A percentile compares a stretch with the other conserved stretches of the same genome.
phyloP scores from a whole-genome alignment of 2,797 vertebrate species.

The Dendrocincla fuliginosa region DNA sequence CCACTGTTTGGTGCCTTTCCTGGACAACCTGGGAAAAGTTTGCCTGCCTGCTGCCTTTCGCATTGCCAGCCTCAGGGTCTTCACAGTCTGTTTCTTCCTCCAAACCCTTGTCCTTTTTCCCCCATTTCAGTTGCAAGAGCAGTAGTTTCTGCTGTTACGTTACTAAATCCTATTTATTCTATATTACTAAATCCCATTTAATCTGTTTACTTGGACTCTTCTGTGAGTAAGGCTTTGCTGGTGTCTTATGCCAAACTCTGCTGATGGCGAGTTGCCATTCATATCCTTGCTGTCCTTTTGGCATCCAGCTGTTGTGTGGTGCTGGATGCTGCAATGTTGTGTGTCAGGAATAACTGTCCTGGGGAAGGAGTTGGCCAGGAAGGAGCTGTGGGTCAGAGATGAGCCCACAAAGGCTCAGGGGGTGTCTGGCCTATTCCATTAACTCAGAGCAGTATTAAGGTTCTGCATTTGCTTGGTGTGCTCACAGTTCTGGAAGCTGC shows the following conservation, averaged over 20 bases:
- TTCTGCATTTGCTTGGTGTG: accelerated
- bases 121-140: background rate
- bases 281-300: background rate
- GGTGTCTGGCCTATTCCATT: accelerated
- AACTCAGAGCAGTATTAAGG: background rate
- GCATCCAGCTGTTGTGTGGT: background rate
- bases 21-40: background rate
- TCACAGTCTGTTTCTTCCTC: background rate
- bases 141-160: background rate
- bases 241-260: background rate
- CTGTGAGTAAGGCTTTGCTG: background rate
- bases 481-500: background rate
- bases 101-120: background rate
- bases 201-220: slow-evolving; percentile 6
- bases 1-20: background rate
- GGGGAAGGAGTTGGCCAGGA: background rate
- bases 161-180: slow-evolving; percentile 45
- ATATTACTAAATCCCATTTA: slow-evolving; percentile 51
- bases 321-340: background rate
- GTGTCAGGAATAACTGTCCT: background rate
- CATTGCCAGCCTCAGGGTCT: background rate
- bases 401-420: accelerated
- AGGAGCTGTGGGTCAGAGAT: background rate
- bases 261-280: background rate
- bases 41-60: background rate